Percentiles rank a stretch among this genome's conserved stretches.
Conservation (phyloP, 1,140 invertebrate species). For the Cydia splendana region DNA sequence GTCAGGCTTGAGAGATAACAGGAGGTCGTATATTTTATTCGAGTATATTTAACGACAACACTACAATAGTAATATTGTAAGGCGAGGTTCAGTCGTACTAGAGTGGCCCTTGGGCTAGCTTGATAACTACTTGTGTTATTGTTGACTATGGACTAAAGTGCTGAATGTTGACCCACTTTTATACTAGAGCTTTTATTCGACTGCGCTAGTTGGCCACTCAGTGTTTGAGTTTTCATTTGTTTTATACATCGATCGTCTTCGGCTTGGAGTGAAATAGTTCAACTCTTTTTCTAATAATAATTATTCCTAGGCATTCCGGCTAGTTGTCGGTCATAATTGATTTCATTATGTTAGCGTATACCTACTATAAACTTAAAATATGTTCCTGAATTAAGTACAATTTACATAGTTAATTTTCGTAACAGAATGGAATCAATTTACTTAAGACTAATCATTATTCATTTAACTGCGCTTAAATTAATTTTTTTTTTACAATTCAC, state of each 20-base stretch:
- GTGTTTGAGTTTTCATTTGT: neutral
- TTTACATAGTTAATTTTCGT: too few species aligned
- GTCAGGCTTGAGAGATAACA: constrained; percentile 19
- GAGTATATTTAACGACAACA: constrained; percentile 13
- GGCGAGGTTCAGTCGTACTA: constrained; percentile 6
- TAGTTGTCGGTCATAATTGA: too few species aligned
- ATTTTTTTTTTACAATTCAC: too few species aligned
- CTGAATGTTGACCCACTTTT: constrained; percentile 6
- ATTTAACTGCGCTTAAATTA: too few species aligned
- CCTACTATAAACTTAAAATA: too few species aligned
- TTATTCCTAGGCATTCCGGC: neutral
- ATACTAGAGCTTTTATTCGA: constrained; percentile 7
- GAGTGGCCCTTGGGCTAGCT: neutral
- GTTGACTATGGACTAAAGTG: constrained; percentile 19
- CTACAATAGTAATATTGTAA: constrained; percentile 22
- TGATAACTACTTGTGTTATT: constrained; percentile 14
- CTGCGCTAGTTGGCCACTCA: constrained; percentile 5
- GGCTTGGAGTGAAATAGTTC: neutral
- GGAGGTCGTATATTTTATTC: constrained; percentile 14
- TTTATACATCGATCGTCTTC: neutral
- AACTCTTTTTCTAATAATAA: neutral
- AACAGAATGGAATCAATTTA: too few species aligned
- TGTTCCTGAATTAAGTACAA: too few species aligned
- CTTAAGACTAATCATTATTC: too few species aligned
- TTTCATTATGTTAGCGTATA: too few species aligned